Base-by-base conservation (phyloP, 1,140 invertebrate genomes). In the Onthophagus taurus region DNA sequence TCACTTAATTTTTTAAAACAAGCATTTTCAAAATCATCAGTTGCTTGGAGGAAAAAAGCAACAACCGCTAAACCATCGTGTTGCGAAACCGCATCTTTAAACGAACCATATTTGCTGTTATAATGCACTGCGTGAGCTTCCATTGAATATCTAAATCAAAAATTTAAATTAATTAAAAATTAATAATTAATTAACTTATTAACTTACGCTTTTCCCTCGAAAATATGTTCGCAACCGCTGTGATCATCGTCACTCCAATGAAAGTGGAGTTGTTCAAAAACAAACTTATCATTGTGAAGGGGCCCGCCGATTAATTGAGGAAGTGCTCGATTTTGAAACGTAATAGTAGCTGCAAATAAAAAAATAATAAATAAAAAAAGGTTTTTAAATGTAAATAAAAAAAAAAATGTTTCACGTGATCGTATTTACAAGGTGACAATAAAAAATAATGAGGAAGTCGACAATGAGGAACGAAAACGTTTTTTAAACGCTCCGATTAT, bases 121-220 rank as follows among this genome's bases (percentile, higher is more conserved):
- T 76, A 87, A 60, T 88, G 85, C 0, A 89, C 81, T 13, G 81
- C 72, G 54, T 90, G 86, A 11, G 82, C 75, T 69, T 87, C 80
- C 64, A 81, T 82, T 11, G 80, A 78, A 53, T 76, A 83, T 51
- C 77, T 78, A 39, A 17, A 51, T 41, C 12, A 18, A 41, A 12
- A 33, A 30, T 31, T 9, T 31, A 31, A 9, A 5, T 31, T 13
- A 9, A 5, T 13, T 31, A 14, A 33, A 33, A 6, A 33, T 33
- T n/a, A n/a, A n/a, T n/a, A n/a, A n/a, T n/a, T n/a, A n/a, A n/a
- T n/a, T n/a, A n/a, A 34, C 8, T 34, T 34, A 11, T 34, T 7
- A 9, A 59, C 69, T 65, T 57, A 75, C 72, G 70, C 68, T 47
- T 65, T 65, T 20, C 72, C 72, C 56, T 87, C 81, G 23, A 92